These are phyloP conservation scores for Latrodectus geometricus DNA, from an alignment of 1,140 invertebrate species.

Conservation along the genomic window DNA sequence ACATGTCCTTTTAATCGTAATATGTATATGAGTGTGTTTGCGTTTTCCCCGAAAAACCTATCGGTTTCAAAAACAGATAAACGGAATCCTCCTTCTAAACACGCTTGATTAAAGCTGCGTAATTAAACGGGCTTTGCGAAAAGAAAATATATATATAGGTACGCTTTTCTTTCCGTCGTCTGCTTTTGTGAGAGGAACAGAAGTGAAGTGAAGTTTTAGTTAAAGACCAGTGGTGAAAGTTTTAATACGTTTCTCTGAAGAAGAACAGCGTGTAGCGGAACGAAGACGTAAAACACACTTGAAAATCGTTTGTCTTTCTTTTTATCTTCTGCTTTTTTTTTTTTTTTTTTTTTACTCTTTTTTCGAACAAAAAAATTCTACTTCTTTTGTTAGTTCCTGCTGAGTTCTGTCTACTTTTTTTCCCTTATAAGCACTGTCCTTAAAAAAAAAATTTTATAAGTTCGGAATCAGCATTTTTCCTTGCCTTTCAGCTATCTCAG, in stretches of 20 bases:
- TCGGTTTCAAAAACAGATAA: constrained; percentile 61
- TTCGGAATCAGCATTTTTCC: constrained; percentile 31
- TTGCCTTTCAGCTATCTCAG: constrained; percentile 46
- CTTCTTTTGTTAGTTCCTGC: background rate
- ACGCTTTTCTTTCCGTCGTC: constrained; percentile 51
- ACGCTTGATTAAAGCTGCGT: constrained; percentile 61
- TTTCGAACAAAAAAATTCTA: background rate
- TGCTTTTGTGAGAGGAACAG: constrained; percentile 38
- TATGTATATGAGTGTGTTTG: constrained; percentile 52
- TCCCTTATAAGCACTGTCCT: constrained; percentile 21
- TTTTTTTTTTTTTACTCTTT: background rate
- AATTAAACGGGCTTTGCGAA: constrained; percentile 55
- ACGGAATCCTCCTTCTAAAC: constrained; percentile 23
- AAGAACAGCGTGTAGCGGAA: constrained; percentile 52
- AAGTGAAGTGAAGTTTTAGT: constrained; percentile 39
- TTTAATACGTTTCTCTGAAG: constrained; percentile 57
- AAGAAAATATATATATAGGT: constrained; percentile 35
- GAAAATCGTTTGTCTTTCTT: constrained; percentile 54
- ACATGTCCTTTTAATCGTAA: constrained; percentile 59
- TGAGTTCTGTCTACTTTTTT: constrained; percentile 4
- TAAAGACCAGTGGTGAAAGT: constrained; percentile 61
- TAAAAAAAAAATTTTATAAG: constrained; percentile 38
- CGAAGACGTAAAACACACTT: constrained; percentile 58
- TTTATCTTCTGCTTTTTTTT: background rate
- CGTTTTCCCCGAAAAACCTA: constrained; percentile 19